These are phyloP conservation scores for Arctopsyche grandis DNA, from an alignment of 1,140 invertebrate species.

Conservation along the genomic window DNA sequence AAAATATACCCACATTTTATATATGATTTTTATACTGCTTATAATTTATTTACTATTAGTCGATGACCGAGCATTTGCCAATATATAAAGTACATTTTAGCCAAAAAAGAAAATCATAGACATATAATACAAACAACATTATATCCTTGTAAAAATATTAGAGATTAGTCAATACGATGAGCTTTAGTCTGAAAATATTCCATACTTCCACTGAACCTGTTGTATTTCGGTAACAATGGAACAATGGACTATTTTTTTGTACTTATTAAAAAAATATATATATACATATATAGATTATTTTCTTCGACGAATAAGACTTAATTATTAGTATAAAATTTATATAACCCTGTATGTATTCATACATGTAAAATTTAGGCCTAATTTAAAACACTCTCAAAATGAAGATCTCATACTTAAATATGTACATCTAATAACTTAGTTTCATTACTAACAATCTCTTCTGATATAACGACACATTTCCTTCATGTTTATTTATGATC, in stretches of 20 bases:
- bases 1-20: not conserved
- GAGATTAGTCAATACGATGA: not conserved
- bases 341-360: not conserved
- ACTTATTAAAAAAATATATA: no score
- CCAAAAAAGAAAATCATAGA: not conserved
- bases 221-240: no score
- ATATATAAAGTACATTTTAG: not conserved
- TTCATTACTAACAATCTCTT: no score
- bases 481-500: no score
- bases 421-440: no score
- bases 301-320: not conserved
- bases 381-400: constrained; percentile 3
- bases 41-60: not conserved
- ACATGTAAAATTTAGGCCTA: constrained; percentile 13
- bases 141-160: not conserved
- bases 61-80: not conserved
- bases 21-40: not conserved
- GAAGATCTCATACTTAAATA: not conserved
- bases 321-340: not conserved
- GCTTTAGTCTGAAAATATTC: constrained; percentile 17
- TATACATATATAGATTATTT: no score
- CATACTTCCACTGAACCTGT: not conserved
- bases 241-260: no score
- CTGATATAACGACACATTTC: no score
- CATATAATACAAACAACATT: no score